Evolutionary conservation across 2,797 vertebrate species (phyloP), one percentile per base, ranked within the genome.

Genomic region (Artibeus lituratus): DNA sequence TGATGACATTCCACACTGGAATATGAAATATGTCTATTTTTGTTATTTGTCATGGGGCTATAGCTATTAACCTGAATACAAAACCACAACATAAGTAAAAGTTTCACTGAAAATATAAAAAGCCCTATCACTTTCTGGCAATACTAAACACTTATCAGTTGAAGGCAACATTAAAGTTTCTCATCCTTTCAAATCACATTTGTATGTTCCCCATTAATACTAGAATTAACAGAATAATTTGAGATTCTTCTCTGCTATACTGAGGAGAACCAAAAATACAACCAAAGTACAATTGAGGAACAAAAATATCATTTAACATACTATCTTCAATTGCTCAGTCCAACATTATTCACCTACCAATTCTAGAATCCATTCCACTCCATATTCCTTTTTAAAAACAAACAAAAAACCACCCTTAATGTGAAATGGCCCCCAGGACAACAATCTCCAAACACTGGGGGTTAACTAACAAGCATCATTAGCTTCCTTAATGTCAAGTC

Each of bases 291-390:
- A 55, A 16, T 47, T 57, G 10, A 94, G 42, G 24, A 90, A 81
- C 35, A 93, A 59, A 70, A 96, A 83, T 72, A 80, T 76, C 22
- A 97, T 80, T 90, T 82, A 70, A 80, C 24, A 94, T 16, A 80
- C 10, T 74, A 70, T 32, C 82, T 82, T 94, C 16, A 90, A 94
- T 2, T 74, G 85, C 35, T 44, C 76, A 87, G 29, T 39, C 19
- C 49, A 72, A 88, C 37, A 81, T 39, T 80, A 84, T 59, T 87
- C 21, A 92, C n/a, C 55, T 85, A 39, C 57, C 37, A 70, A 53
- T 82, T 88, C 37, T 89, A 88, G 57, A 96, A 53, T 81, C 37
- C 10, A 49, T 47, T 87, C 21, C 18, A 73, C 26, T 55, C 55
- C 92, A 26, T 59, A 87, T 80, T 88, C 35, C 18, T 87, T 85